Conservation (phyloP, 2,113 vertebrate genomes). For the Cyanistes caeruleus region DNA sequence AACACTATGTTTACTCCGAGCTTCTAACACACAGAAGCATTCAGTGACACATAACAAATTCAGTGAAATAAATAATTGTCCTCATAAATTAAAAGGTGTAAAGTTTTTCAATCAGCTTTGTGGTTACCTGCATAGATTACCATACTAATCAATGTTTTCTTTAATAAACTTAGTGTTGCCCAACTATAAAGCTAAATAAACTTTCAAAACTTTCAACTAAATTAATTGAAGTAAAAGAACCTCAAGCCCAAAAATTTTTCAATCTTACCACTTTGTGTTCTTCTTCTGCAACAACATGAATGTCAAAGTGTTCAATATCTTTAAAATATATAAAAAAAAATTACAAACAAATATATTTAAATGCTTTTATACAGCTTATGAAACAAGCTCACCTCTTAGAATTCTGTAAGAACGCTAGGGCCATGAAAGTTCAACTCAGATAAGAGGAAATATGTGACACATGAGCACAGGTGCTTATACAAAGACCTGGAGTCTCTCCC, state of each 20-base stretch:
- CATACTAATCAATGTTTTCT: background rate
- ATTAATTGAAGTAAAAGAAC: background rate
- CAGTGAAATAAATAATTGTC: background rate
- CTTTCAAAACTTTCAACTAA: background rate
- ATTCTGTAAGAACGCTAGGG: background rate
- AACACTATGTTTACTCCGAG: background rate
- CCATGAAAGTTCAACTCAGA: background rate
- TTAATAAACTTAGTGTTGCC: background rate
- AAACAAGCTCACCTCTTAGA: background rate
- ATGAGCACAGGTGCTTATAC: background rate
- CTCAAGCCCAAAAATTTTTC: background rate
- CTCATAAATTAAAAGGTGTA: background rate
- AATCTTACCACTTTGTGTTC: slow-evolving; percentile 86
- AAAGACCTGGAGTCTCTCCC: background rate
- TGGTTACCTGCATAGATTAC: background rate
- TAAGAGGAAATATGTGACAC: background rate
- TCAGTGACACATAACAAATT: background rate
- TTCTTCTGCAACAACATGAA: slow-evolving; percentile 81
- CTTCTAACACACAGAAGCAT: background rate
- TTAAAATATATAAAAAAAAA: slow-evolving; percentile 6
- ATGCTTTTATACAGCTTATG: background rate
- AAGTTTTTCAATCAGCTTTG: background rate
- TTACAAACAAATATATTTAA: background rate
- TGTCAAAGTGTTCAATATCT: slow-evolving; percentile 90
- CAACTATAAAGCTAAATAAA: background rate